Evolutionary conservation across 2,797 vertebrate genomes (phyloP).

Genomic region (Chromobotia macracanthus): DNA sequence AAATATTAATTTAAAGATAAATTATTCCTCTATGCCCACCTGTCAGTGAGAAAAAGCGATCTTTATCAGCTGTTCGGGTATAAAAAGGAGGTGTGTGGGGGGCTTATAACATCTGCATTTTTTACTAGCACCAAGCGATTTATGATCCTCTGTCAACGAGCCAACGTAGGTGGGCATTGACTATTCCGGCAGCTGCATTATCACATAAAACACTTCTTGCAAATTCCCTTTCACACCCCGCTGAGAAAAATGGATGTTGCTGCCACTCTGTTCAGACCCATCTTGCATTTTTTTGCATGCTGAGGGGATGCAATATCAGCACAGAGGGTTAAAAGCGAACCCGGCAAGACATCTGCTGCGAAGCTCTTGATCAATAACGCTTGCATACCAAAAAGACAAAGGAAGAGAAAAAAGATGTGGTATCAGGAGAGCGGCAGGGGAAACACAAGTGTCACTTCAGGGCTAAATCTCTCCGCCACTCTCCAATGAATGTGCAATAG

Average conservation of each 20-base stretch:
- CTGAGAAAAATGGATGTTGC: slow-evolving; percentile 32
- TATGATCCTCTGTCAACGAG: slow-evolving; percentile 27
- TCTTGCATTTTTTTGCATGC: slow-evolving; percentile 36
- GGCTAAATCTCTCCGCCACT: slow-evolving; percentile 66
- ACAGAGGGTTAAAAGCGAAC: slow-evolving; percentile 45
- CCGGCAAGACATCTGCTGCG: slow-evolving; percentile 32
- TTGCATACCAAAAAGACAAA: slow-evolving; percentile 12
- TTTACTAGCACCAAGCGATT: slow-evolving; percentile 28
- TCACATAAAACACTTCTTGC: slow-evolving; percentile 57
- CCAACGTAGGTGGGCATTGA: slow-evolving; percentile 34
- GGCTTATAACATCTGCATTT: slow-evolving; percentile 45
- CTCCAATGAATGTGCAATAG: slow-evolving; percentile 65
- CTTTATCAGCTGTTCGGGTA: slow-evolving; percentile 19
- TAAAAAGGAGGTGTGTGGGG: not conserved
- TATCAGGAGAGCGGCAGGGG: slow-evolving; percentile 46
- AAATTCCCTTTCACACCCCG: slow-evolving; percentile 45
- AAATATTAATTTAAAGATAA: not conserved
- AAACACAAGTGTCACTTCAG: slow-evolving; percentile 58
- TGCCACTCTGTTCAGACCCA: slow-evolving; percentile 13
- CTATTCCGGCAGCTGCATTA: slow-evolving; percentile 49
- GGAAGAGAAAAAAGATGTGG: not conserved
- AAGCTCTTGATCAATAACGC: slow-evolving; percentile 50
- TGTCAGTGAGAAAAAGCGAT: slow-evolving; percentile 24
- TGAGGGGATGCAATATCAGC: slow-evolving; percentile 56
- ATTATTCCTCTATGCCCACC: slow-evolving; percentile 17